These are phyloP conservation scores for Apotomis turbidana DNA, from an alignment of 2,888 invertebrate species.

Conservation along the genomic window DNA sequence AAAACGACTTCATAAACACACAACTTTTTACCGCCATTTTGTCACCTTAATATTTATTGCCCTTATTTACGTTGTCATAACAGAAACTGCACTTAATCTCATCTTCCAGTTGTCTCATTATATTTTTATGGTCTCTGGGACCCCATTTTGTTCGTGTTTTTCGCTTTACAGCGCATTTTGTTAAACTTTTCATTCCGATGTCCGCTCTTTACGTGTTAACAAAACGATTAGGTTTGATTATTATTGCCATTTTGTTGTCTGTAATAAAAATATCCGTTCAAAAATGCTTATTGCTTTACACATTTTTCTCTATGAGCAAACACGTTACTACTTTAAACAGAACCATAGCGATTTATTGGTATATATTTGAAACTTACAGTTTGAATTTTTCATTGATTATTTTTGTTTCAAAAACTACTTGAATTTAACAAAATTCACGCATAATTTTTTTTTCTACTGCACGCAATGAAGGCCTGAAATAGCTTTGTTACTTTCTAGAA, in stretches of 20 bases:
- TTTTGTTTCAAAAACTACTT: no score
- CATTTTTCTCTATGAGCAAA: no score
- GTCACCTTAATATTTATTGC: slow-evolving; percentile 44
- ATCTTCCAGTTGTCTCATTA: slow-evolving; percentile 43
- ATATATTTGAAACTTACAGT: no score
- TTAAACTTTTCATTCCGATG: neutral
- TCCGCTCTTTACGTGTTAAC: neutral
- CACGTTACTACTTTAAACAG: no score
- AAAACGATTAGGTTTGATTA: neutral
- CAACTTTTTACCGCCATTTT: slow-evolving; percentile 28
- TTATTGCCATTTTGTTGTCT: neutral
- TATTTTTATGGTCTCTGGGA: slow-evolving; percentile 45
- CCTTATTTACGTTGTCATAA: slow-evolving; percentile 45
- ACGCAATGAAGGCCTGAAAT: no score
- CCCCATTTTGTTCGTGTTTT: slow-evolving; percentile 24
- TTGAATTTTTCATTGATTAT: no score
- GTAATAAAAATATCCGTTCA: no score
- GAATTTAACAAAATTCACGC: no score
- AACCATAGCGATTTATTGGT: no score
- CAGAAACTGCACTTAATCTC: slow-evolving; percentile 47
- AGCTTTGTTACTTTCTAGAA: no score
- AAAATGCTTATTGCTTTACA: no score
- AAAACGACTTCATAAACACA: slow-evolving; percentile 32
- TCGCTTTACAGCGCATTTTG: neutral
- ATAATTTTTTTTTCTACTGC: no score